Evolutionary conservation across 2,797 vertebrate species (phyloP).

Genomic region (Smutsia temminckii): DNA sequence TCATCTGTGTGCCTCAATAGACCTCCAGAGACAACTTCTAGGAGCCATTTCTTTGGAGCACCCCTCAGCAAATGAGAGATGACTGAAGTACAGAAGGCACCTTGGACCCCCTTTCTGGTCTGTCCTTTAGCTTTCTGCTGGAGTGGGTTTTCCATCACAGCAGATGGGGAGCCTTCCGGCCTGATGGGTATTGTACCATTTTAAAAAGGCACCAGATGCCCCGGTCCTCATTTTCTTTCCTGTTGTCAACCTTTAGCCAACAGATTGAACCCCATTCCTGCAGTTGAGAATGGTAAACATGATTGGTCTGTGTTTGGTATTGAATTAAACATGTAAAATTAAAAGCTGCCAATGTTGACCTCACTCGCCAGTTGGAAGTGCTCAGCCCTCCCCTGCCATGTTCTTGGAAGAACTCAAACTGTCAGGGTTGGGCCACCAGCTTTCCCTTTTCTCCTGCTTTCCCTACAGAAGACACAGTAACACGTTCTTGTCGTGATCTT

Average conservation of each 20-base stretch:
- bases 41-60: neutral
- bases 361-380: neutral
- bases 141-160: neutral
- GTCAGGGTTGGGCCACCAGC: neutral
- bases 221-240: neutral
- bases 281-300: neutral
- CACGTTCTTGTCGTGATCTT: neutral
- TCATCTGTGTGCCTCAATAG: neutral
- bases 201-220: neutral
- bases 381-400: neutral
- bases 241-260: neutral
- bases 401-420: conserved; percentile 22
- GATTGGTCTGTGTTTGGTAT: conserved; percentile 40
- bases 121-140: neutral
- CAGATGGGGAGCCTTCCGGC: neutral
- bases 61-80: neutral
- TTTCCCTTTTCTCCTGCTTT: neutral
- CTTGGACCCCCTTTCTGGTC: neutral
- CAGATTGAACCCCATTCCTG: neutral
- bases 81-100: neutral
- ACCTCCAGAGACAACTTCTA: conserved; percentile 6
- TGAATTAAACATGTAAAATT: conserved; percentile 44
- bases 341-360: neutral
- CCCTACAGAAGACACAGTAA: neutral
- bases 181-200: neutral